Evolutionary conservation across 2,113 vertebrate species (phyloP).

Genomic region (Periophthalmus modestus): DNA sequence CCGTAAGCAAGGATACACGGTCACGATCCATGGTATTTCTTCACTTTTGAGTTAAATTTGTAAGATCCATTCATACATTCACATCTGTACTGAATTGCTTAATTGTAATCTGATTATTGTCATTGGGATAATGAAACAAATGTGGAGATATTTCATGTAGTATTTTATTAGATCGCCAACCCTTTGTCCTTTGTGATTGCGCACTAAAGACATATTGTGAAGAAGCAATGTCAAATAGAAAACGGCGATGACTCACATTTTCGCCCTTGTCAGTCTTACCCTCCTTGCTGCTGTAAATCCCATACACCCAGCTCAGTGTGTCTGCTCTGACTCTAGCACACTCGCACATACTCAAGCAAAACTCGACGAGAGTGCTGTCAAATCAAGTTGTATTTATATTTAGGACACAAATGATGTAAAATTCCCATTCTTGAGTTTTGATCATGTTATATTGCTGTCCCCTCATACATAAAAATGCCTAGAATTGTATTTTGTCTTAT

Average conservation of each 20-base stretch:
- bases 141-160: slow-evolving; percentile 9
- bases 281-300: slow-evolving; percentile 4
- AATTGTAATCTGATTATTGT: neutral
- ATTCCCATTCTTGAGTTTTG: too few relatives aligned
- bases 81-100: too few relatives aligned
- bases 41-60: neutral
- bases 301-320: neutral
- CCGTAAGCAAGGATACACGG: neutral
- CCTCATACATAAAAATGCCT: too few relatives aligned
- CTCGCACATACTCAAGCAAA: slow-evolving; percentile 41
- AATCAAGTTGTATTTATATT: slow-evolving; percentile 41
- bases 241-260: slow-evolving; percentile 10
- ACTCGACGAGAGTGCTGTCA: slow-evolving; percentile 53
- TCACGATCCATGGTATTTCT: too few relatives aligned
- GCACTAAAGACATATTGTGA: slow-evolving; percentile 2
- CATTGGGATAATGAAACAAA: slow-evolving; percentile 24
- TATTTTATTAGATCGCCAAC: neutral
- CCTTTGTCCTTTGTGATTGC: slow-evolving; percentile 16
- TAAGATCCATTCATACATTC: too few relatives aligned
- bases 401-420: slow-evolving; percentile 11
- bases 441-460: too few relatives aligned
- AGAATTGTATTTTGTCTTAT: too few relatives aligned
- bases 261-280: neutral
- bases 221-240: slow-evolving; percentile 7
- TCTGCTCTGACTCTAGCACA: neutral